Evolutionary conservation across 2,797 vertebrate species (phyloP).

Genomic region (Halcyon leucocephala): DNA sequence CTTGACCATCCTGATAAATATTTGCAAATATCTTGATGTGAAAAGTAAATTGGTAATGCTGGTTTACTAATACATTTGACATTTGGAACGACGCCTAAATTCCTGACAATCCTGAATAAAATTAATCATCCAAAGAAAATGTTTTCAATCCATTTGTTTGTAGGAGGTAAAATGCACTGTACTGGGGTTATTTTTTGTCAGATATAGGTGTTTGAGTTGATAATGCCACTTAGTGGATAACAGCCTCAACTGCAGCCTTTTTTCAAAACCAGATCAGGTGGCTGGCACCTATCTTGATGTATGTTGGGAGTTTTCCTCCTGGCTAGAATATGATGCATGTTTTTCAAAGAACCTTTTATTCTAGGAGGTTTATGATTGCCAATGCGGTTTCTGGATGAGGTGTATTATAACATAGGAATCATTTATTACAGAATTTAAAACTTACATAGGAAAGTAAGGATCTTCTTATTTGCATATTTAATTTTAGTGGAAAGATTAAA

Average conservation of each 20-base stretch:
- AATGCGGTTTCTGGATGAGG: not conserved
- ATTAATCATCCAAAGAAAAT: not conserved
- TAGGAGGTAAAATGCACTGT: not conserved
- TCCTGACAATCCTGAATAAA: not conserved
- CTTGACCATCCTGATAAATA: not conserved
- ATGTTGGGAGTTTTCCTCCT: not conserved
- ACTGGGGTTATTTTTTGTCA: not conserved
- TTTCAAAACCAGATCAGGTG: not conserved
- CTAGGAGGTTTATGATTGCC: not conserved
- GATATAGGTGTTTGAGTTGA: conserved; percentile 21
- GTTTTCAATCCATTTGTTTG: not conserved
- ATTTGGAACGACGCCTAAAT: not conserved
- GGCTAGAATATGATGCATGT: not conserved
- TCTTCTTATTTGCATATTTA: not conserved
- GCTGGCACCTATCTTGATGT: not conserved
- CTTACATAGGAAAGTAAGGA: not conserved
- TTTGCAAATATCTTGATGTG: not conserved
- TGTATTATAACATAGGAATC: not conserved
- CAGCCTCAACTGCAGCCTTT: conserved; percentile 53
- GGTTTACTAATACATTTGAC: not conserved
- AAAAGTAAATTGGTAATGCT: not conserved
- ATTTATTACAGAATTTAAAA: not conserved
- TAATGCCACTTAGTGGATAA: conserved; percentile 74
- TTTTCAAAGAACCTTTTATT: not conserved
- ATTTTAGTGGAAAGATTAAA: not conserved